Percentiles rank a stretch among this genome's conserved stretches.
Conservation (phyloP, 2,113 vertebrate species). For the Sinocyclocheilus grahami region DNA sequence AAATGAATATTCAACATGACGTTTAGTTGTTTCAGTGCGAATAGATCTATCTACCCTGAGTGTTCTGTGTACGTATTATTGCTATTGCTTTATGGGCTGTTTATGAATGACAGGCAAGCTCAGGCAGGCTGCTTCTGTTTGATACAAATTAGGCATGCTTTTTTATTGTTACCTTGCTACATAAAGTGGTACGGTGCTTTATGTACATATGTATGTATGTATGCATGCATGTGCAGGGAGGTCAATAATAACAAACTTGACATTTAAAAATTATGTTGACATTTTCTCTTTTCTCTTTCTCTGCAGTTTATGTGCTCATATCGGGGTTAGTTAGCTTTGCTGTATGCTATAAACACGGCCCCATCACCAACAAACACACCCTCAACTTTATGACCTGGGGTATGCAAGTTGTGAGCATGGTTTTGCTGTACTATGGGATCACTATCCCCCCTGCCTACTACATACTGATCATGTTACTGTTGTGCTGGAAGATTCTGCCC, state of each 20-base stretch:
- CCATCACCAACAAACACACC: slow-evolving; percentile 63
- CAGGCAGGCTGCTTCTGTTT: background rate
- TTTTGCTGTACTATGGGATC: slow-evolving; percentile 73
- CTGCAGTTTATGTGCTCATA: slow-evolving; percentile 74
- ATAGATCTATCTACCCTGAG: background rate
- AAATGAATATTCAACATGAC: background rate
- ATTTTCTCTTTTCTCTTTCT: slow-evolving; percentile 3
- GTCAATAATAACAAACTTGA: background rate
- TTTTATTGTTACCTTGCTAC: background rate
- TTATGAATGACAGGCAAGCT: background rate
- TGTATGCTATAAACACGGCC: slow-evolving; percentile 76
- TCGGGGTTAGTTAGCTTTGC: slow-evolving; percentile 73
- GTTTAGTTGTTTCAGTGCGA: background rate
- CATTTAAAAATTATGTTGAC: background rate
- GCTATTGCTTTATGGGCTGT: background rate
- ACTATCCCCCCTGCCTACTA: slow-evolving; percentile 67
- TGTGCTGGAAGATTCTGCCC: slow-evolving; percentile 63
- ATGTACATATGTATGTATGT: background rate
- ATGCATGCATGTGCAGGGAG: background rate
- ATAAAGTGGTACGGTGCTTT: background rate
- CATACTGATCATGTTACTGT: slow-evolving; percentile 60
- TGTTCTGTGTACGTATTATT: background rate
- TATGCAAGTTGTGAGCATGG: slow-evolving; percentile 67
- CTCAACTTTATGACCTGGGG: slow-evolving; percentile 68
- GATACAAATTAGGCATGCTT: background rate